phyloP scores from a whole-genome alignment of 2,113 vertebrate species.

The Anhinga rufa region DNA sequence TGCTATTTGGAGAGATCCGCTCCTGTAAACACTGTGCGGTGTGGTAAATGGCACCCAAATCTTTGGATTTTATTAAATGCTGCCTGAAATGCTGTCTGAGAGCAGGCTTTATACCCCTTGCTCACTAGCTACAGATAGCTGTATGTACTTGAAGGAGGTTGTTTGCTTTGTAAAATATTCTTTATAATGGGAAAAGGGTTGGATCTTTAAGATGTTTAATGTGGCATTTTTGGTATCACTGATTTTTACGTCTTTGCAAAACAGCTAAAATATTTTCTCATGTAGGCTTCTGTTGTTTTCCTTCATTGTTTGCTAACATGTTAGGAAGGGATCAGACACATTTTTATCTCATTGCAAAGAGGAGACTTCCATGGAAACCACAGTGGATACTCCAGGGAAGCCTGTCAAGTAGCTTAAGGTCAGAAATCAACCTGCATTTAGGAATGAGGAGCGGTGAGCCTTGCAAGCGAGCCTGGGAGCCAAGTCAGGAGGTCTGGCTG shows the following conservation, averaged over 20 bases:
- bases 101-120: not conserved
- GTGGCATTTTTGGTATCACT: not conserved
- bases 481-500: not conserved
- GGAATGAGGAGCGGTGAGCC: accelerated
- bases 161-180: not conserved
- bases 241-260: not conserved
- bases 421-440: not conserved
- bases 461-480: not conserved
- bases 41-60: not conserved
- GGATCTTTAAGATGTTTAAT: not conserved
- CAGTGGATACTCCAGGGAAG: not conserved
- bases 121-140: not conserved
- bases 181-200: not conserved
- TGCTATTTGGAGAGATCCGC: not conserved
- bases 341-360: not conserved
- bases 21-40: not conserved
- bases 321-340: not conserved
- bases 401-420: not conserved
- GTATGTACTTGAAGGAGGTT: not conserved
- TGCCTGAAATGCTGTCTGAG: not conserved
- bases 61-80: not conserved
- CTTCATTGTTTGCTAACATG: not conserved
- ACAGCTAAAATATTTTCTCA: not conserved
- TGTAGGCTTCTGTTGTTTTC: not conserved
- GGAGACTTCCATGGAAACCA: not conserved